Evolutionary conservation across 2,888 invertebrate species (phyloP).

Genomic region (Monopis laevigella): DNA sequence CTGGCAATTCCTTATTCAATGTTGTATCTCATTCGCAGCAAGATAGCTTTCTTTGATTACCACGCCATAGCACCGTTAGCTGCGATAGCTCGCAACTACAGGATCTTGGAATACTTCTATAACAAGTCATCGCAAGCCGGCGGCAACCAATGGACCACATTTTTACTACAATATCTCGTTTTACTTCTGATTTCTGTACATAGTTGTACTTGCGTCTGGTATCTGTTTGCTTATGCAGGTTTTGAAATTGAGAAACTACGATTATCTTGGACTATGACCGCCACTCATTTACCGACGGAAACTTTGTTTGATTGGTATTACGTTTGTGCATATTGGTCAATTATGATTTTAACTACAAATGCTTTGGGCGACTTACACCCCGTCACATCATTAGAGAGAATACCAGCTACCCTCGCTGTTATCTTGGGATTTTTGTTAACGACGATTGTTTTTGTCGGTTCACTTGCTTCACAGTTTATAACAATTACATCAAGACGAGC

Average conservation of each 20-base stretch:
- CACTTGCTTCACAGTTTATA: constrained; percentile 58
- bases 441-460: constrained; percentile 59
- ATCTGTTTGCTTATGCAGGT: constrained; percentile 42
- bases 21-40: constrained; percentile 33
- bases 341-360: constrained; percentile 55
- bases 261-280: constrained; percentile 45
- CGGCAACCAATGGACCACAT: constrained; percentile 57
- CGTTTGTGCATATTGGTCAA: constrained; percentile 55
- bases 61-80: constrained; percentile 44
- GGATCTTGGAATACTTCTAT: constrained; percentile 50
- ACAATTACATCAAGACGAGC: constrained; percentile 55
- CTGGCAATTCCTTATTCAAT: constrained; percentile 47
- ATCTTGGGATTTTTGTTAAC: constrained; percentile 53
- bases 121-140: constrained; percentile 52
- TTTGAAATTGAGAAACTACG: constrained; percentile 41
- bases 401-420: constrained; percentile 42
- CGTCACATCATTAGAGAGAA: constrained; percentile 45
- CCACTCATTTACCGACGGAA: constrained; percentile 44
- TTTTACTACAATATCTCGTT: constrained; percentile 54
- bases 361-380: constrained; percentile 57
- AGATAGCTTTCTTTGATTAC: constrained; percentile 29
- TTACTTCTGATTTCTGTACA: constrained; percentile 52
- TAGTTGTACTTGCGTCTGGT: constrained; percentile 58
- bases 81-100: constrained; percentile 45
- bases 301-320: constrained; percentile 50